Conservation (phyloP, 1,140 invertebrate genomes). For the Gonatopus flavifemur region DNA sequence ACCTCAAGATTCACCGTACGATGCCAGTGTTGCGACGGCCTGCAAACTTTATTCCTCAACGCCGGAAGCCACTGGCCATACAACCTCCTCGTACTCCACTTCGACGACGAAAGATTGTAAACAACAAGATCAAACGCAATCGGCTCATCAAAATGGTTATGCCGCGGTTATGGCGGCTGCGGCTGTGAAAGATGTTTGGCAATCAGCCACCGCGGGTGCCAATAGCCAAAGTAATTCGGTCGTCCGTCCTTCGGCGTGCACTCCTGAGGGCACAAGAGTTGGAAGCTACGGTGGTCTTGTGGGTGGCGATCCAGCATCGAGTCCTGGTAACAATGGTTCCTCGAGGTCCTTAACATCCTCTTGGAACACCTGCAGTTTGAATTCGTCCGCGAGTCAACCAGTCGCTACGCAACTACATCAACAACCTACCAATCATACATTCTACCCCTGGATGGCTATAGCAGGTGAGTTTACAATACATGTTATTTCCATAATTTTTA, state of each 20-base stretch:
- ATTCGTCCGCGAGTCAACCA: conserved; percentile 73
- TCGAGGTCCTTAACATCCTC: conserved; percentile 68
- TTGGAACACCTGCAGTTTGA: conserved; percentile 81
- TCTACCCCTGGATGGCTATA: conserved; percentile 98
- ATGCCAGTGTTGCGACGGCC: conserved; percentile 82
- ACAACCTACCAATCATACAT: conserved; percentile 88
- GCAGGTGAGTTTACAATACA: conserved; percentile 76
- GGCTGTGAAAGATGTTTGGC: conserved; percentile 70
- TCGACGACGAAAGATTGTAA: conserved; percentile 62
- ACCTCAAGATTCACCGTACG: conserved; percentile 85
- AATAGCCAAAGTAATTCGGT: conserved; percentile 69
- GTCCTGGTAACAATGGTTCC: conserved; percentile 71
- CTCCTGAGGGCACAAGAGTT: conserved; percentile 74
- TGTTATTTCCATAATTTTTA: no score
- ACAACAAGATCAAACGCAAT: conserved; percentile 67
- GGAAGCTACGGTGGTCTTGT: conserved; percentile 67
- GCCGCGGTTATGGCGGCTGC: conserved; percentile 66
- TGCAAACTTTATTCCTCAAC: conserved; percentile 81
- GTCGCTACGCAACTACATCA: conserved; percentile 82
- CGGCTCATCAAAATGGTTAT: conserved; percentile 70
- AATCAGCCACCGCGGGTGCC: conserved; percentile 60
- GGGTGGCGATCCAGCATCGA: conserved; percentile 74
- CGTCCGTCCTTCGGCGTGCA: conserved; percentile 81
- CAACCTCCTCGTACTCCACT: conserved; percentile 63
- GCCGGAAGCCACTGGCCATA: conserved; percentile 61